phyloP scores from a whole-genome alignment of 2,888 invertebrate species.

The Andricus quercusramuli region DNA sequence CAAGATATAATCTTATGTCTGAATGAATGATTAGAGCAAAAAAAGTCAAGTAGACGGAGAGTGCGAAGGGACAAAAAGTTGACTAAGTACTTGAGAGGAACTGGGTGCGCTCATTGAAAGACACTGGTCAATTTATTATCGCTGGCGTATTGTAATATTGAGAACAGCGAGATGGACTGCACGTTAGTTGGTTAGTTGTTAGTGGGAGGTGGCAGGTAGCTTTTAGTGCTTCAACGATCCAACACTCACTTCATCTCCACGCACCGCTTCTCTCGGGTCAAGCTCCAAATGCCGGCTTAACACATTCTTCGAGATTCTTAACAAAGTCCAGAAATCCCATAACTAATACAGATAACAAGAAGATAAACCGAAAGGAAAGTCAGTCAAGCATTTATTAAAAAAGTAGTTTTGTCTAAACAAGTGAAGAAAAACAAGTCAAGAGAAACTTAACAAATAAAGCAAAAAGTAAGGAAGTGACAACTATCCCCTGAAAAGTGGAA shows the following conservation, averaged over 20 bases:
- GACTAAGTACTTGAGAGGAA: not conserved
- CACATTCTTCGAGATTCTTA: not conserved
- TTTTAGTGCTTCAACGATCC: slow-evolving; percentile 55
- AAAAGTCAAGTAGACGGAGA: not conserved
- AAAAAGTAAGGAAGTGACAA: not conserved
- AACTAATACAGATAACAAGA: not conserved
- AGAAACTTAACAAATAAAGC: not conserved
- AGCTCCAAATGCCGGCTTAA: slow-evolving; percentile 48
- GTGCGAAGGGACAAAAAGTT: not conserved
- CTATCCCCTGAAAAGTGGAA: not conserved
- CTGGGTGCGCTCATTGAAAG: slow-evolving; percentile 24
- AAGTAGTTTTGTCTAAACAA: not conserved
- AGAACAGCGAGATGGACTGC: slow-evolving; percentile 24
- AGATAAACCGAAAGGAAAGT: not conserved
- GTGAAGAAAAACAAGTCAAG: not conserved
- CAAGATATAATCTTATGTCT: not conserved
- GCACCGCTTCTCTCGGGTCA: slow-evolving; percentile 55
- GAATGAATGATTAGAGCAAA: not conserved
- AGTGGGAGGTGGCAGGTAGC: slow-evolving; percentile 60
- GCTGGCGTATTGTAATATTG: slow-evolving; percentile 13
- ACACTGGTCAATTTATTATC: slow-evolving; percentile 18
- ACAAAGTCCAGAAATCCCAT: not conserved
- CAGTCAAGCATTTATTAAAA: not conserved
- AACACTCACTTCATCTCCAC: slow-evolving; percentile 58
- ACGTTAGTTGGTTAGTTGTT: slow-evolving; percentile 40